phyloP scores from a whole-genome alignment of 2,797 vertebrate species.

The Sciurus carolinensis region DNA sequence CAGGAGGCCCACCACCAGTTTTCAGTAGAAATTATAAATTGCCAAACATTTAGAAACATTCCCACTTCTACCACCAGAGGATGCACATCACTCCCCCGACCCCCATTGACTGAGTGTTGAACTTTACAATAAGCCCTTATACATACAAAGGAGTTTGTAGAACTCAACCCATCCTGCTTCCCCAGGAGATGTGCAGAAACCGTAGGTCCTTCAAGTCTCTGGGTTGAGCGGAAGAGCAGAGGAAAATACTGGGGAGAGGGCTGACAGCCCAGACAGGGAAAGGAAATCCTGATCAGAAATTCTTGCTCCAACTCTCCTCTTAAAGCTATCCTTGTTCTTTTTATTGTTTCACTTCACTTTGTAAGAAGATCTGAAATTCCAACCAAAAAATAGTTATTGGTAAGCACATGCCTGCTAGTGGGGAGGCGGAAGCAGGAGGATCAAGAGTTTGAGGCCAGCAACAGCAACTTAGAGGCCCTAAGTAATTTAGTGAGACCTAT shows the following conservation, averaged over 20 bases:
- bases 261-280: not conserved
- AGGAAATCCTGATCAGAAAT: not conserved
- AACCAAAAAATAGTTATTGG: not conserved
- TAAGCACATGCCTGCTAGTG: not conserved
- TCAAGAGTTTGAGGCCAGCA: no score
- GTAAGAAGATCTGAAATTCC: conserved; percentile 8
- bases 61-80: not conserved
- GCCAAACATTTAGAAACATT: not conserved
- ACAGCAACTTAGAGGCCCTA: no score
- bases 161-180: not conserved
- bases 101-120: not conserved
- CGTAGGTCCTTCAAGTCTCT: not conserved
- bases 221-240: not conserved
- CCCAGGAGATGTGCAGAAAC: not conserved
- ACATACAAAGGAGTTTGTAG: not conserved
- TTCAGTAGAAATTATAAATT: not conserved
- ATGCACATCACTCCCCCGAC: not conserved
- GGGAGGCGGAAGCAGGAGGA: no score
- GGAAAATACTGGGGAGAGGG: not conserved
- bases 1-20: not conserved
- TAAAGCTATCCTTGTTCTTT: not conserved
- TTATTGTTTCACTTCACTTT: conserved; percentile 22
- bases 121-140: not conserved
- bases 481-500: no score
- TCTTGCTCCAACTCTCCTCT: not conserved